Conservation (phyloP, 2,888 invertebrate species). For the Andricus curvator region DNA sequence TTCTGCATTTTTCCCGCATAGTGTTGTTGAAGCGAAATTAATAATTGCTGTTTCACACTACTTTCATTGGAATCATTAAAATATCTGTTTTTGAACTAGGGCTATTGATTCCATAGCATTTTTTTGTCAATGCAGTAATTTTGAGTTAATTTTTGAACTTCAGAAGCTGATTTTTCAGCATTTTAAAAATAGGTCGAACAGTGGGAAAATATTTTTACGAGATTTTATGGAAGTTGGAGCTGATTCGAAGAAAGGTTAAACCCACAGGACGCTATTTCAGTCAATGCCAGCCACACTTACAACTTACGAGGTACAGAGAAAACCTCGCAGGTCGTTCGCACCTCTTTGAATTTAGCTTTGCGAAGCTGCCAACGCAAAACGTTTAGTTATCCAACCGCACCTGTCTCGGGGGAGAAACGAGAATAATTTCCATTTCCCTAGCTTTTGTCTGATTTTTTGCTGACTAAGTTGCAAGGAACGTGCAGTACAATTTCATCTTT, state of each 20-base stretch:
- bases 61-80: too few relatives aligned
- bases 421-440: conserved; percentile 40
- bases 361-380: conserved; percentile 41
- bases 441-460: conserved; percentile 20
- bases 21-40: too few relatives aligned
- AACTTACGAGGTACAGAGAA: conserved; percentile 8
- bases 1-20: too few relatives aligned
- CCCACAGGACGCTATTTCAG: conserved; percentile 16
- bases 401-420: conserved; percentile 44
- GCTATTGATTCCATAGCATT: too few relatives aligned
- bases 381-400: conserved; percentile 45
- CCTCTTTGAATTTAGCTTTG: conserved; percentile 32
- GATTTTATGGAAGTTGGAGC: neutral
- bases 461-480: conserved; percentile 7
- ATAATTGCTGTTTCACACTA: too few relatives aligned
- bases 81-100: too few relatives aligned
- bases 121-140: too few relatives aligned
- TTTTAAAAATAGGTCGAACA: neutral
- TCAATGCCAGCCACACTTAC: neutral
- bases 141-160: too few relatives aligned
- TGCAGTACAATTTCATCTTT: conserved; percentile 10
- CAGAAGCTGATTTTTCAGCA: neutral
- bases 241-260: neutral
- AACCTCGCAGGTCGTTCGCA: conserved; percentile 27
- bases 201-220: neutral